Conservation (phyloP, 2,888 invertebrate genomes). For the Melolontha melolontha region DNA sequence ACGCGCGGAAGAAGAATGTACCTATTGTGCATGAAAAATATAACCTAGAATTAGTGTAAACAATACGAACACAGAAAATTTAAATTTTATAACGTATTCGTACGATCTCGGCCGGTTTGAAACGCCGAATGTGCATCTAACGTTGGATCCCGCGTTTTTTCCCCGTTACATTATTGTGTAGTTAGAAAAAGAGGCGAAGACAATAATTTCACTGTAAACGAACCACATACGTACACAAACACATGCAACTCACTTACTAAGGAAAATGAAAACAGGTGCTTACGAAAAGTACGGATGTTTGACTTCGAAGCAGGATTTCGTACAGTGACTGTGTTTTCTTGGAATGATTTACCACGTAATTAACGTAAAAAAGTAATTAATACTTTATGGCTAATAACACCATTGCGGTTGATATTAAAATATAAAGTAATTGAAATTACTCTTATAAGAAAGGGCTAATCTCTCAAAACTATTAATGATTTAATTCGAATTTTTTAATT, state of each 20-base stretch:
- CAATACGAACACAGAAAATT: conserved; percentile 17
- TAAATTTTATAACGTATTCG: conserved; percentile 15
- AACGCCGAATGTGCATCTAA: conserved; percentile 22
- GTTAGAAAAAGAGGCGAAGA: conserved; percentile 23
- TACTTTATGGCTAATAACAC: not conserved
- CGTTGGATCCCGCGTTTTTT: conserved; percentile 3
- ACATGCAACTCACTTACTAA: too few species aligned
- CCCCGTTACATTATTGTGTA: not conserved
- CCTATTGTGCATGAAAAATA: not conserved
- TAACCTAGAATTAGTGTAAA: conserved; percentile 29
- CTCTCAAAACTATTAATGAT: too few species aligned
- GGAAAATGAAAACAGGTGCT: conserved; percentile 27
- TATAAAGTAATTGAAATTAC: too few species aligned
- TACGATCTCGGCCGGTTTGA: conserved; percentile 15
- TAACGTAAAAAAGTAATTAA: conserved; percentile 15
- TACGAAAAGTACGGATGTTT: conserved; percentile 31
- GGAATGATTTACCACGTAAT: conserved; percentile 11
- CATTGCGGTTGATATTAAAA: too few species aligned
- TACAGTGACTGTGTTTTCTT: conserved; percentile 21
- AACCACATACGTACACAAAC: conserved; percentile 7
- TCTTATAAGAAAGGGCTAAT: too few species aligned
- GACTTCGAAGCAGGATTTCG: conserved; percentile 1
- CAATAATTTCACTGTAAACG: conserved; percentile 25
- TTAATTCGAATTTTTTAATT: too few species aligned
- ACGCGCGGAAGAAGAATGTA: too few species aligned